Conservation (phyloP, 2,888 invertebrate genomes). For the Ophion obscuratus region DNA sequence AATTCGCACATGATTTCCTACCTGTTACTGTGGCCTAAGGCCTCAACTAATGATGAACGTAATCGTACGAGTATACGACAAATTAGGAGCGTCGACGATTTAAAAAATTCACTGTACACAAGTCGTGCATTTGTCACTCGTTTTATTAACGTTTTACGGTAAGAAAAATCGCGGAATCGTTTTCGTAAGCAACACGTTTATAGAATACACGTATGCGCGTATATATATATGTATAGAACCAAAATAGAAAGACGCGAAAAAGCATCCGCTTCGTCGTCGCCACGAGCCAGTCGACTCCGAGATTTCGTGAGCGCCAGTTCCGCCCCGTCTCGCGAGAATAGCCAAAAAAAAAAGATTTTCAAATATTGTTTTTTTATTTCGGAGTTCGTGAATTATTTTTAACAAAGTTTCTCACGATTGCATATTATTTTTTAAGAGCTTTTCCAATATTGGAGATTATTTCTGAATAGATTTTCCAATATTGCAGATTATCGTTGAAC, state of each 20-base stretch:
- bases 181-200: conserved; percentile 8
- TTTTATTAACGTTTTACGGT: not conserved
- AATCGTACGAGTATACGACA: no score
- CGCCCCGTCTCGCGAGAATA: conserved; percentile 21
- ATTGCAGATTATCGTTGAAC: not conserved
- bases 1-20: no score
- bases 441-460: not conserved
- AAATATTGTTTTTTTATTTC: not conserved
- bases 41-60: not conserved
- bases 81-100: no score
- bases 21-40: no score
- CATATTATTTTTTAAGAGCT: not conserved
- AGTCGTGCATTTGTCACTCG: no score
- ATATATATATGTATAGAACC: conserved; percentile 34
- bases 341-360: not conserved
- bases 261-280: conserved; percentile 44
- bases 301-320: conserved; percentile 42
- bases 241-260: conserved; percentile 58
- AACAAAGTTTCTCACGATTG: not conserved
- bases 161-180: not conserved
- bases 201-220: not conserved
- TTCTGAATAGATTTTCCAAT: not conserved
- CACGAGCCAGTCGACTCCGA: conserved; percentile 56
- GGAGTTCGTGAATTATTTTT: not conserved
- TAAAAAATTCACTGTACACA: no score